Conservation (phyloP, 2,113 vertebrate species). For the Macaca fascicularis region T2T-MFA8v1.1 NC_088391.1:61809501-61810000, state of each 20-base stretch:
- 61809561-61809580: background rate
- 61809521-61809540: background rate
- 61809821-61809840: conserved; percentile 41
- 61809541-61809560: fast-evolving
- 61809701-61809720: conserved; percentile 37
- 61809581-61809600: background rate
- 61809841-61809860: conserved; percentile 59
- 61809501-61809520: background rate
- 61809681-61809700: background rate
- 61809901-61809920: conserved; percentile 57
- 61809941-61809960: conserved; percentile 67
- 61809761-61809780: conserved; percentile 43
- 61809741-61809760: conserved; percentile 42
- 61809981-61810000: conserved; percentile 67
- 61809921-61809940: conserved; percentile 56
- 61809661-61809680: background rate
- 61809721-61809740: background rate
- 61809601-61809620: background rate
- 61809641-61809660: background rate
- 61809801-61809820: conserved; percentile 48
- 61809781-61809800: conserved; percentile 49
- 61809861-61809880: conserved; percentile 50
- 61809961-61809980: conserved; percentile 63
- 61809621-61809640: background rate
- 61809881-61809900: conserved; percentile 67